phyloP scores from a whole-genome alignment of 2,113 vertebrate genomes.

The Melozone crissalis region DNA sequence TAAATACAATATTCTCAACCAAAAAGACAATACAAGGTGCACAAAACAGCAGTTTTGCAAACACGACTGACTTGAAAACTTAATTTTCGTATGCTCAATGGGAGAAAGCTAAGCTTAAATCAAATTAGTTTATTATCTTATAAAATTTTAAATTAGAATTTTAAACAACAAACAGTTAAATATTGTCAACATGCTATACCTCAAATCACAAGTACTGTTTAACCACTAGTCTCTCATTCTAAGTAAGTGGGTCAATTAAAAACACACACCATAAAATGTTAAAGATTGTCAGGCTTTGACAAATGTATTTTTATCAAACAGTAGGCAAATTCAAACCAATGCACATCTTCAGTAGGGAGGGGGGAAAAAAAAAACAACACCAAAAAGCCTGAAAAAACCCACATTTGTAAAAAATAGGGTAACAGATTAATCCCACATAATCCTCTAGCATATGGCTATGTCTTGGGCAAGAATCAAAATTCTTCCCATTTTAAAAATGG shows the following conservation, averaged over 20 bases:
- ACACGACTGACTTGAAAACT: constrained; percentile 72
- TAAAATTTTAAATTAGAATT: constrained; percentile 74
- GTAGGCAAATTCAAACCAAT: constrained; percentile 75
- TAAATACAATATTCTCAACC: constrained; percentile 73
- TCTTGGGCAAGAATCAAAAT: constrained; percentile 65
- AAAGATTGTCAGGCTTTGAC: constrained; percentile 77
- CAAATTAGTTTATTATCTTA: constrained; percentile 74
- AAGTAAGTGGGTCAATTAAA: constrained; percentile 73
- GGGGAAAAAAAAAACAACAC: neutral
- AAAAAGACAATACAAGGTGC: constrained; percentile 75
- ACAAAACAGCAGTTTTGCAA: constrained; percentile 77
- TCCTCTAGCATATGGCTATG: constrained; percentile 60
- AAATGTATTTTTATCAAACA: constrained; percentile 76
- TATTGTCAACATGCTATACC: constrained; percentile 79
- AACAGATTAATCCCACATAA: constrained; percentile 58
- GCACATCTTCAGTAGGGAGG: constrained; percentile 58
- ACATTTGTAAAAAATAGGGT: constrained; percentile 61
- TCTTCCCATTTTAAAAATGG: constrained; percentile 73
- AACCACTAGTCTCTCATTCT: constrained; percentile 73
- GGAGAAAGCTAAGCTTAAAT: constrained; percentile 71
- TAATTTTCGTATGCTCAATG: constrained; percentile 71
- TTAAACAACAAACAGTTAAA: constrained; percentile 77
- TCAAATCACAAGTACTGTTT: constrained; percentile 80
- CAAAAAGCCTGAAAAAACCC: constrained; percentile 66
- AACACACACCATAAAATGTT: constrained; percentile 70